Percentiles rank a stretch among this genome's conserved stretches.
These are phyloP conservation scores for Conger conger DNA, from an alignment of 2,113 vertebrate genomes.

Conservation along the genomic window DNA sequence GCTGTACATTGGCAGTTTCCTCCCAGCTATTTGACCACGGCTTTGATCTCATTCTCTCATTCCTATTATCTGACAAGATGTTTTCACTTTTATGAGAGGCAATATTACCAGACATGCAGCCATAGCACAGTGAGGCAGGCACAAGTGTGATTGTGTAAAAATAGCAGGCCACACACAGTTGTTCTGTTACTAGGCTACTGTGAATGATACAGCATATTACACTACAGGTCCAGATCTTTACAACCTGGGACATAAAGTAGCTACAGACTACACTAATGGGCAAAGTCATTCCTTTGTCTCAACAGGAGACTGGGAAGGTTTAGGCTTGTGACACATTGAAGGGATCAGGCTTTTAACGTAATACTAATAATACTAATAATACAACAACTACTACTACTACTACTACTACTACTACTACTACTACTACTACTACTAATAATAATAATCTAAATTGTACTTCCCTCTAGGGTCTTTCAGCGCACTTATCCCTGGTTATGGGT, in stretches of 20 bases:
- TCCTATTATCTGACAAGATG: neutral
- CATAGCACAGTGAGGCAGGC: neutral
- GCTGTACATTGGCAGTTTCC: neutral
- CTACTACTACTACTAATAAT: no score
- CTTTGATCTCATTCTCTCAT: neutral
- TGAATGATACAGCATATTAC: neutral
- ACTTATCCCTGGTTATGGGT: no score
- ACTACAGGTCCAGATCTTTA: neutral
- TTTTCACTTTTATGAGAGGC: neutral
- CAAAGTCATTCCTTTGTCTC: neutral
- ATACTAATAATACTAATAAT: neutral
- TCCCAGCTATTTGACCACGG: no score
- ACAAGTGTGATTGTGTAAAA: slow-evolving; percentile 7
- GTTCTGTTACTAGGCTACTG: neutral
- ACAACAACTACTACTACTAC: no score
- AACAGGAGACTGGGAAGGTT: neutral
- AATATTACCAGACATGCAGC: neutral
- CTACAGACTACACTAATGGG: neutral
- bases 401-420: no score
- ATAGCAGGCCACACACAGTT: neutral
- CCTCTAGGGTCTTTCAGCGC: no score
- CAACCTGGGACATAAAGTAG: neutral
- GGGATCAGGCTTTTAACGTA: neutral
- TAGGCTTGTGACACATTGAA: neutral
- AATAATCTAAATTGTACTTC: no score